Conservation (phyloP, 2,888 invertebrate species). For the Drosophila multiciliata region DNA sequence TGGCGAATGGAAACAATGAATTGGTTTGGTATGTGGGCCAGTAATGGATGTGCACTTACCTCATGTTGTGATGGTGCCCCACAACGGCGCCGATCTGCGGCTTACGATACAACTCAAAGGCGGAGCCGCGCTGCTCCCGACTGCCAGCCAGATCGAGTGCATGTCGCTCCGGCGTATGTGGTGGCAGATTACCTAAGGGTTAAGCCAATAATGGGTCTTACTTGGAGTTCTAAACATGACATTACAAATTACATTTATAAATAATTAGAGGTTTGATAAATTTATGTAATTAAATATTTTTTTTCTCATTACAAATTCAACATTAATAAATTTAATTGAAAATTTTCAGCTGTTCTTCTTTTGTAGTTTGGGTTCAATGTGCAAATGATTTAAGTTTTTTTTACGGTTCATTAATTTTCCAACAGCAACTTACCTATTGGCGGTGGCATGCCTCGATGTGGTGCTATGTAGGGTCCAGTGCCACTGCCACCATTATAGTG, state of each 20-base stretch:
- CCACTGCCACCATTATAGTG: constrained; percentile 83
- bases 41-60: constrained; percentile 86
- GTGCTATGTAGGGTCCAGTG: constrained; percentile 83
- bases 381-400: background rate
- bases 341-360: background rate
- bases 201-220: background rate
- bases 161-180: constrained; percentile 84
- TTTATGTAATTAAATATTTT: background rate
- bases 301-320: background rate
- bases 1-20: constrained; percentile 13
- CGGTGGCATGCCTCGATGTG: constrained; percentile 84
- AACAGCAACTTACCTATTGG: constrained; percentile 78
- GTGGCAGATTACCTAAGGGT: constrained; percentile 82
- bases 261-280: background rate
- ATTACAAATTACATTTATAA: background rate
- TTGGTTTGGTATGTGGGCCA: background rate
- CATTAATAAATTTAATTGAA: too few relatives aligned
- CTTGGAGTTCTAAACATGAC: background rate
- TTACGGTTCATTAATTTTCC: background rate
- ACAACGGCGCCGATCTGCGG: constrained; percentile 87
- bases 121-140: constrained; percentile 95
- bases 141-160: constrained; percentile 91
- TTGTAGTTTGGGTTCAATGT: background rate
- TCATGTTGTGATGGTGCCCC: constrained; percentile 91
- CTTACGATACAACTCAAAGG: constrained; percentile 97